These are phyloP conservation scores for Geotrypetes seraphini DNA, from an alignment of 2,797 vertebrate species.

Conservation along the genomic window DNA sequence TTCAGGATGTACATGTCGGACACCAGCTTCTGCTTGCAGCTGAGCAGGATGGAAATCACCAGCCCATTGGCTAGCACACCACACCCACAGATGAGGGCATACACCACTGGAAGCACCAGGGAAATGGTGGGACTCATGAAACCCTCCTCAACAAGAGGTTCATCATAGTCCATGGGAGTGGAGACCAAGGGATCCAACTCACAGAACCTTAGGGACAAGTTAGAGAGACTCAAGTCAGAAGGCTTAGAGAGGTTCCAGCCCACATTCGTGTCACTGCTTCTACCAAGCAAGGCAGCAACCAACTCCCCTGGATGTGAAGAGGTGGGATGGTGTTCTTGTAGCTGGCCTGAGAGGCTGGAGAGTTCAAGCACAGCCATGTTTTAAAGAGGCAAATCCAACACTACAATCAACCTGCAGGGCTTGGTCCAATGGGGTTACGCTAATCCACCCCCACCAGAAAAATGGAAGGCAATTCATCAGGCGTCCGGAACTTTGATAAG, in stretches of 20 bases:
- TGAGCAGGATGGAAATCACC: conserved; percentile 11
- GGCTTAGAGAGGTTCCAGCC: neutral
- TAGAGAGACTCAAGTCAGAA: neutral
- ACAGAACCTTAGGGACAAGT: neutral
- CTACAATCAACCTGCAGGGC: no score
- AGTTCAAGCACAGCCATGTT: neutral
- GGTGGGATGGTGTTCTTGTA: neutral
- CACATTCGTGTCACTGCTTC: neutral
- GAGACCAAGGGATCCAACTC: neutral
- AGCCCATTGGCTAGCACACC: conserved; percentile 17
- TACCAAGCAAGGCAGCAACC: neutral
- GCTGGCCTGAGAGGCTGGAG: neutral
- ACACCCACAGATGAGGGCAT: conserved; percentile 13
- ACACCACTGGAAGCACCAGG: conserved; percentile 2
- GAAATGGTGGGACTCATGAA: neutral
- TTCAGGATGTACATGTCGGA: conserved; percentile 20
- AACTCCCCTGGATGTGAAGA: neutral
- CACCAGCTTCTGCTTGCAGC: conserved; percentile 12
- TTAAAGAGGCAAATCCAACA: no score
- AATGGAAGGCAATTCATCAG: no score
- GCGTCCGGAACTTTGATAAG: no score
- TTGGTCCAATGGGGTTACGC: no score
- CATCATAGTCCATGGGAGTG: no score
- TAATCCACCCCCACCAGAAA: no score
- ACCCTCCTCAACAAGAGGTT: neutral